phyloP scores from a whole-genome alignment of 23 tunicate species.

The Halocynthia aurantium region DNA sequence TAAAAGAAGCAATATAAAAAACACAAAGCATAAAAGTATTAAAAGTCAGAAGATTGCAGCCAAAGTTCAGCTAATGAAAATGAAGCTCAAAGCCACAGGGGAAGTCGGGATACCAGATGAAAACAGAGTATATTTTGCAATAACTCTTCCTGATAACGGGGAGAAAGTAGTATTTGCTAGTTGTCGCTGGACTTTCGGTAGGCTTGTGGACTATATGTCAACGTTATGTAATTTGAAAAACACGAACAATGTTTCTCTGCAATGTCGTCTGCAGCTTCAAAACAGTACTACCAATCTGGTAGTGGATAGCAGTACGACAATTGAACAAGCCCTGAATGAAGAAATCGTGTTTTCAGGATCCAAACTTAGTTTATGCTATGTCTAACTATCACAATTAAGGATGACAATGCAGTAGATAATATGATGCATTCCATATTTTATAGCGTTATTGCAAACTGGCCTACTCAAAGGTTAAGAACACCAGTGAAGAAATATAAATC shows the following conservation, averaged over 20 bases:
- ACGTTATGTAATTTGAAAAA: slow-evolving; percentile 20
- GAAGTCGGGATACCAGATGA: slow-evolving; percentile 25
- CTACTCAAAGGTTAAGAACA: too few relatives aligned
- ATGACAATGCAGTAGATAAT: too few relatives aligned
- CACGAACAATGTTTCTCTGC: slow-evolving; percentile 22
- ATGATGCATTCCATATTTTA: too few relatives aligned
- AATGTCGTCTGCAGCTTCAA: not conserved
- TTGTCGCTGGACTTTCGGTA: slow-evolving; percentile 58
- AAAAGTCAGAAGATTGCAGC: slow-evolving; percentile 59
- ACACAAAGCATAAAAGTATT: slow-evolving; percentile 16
- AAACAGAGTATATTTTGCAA: slow-evolving; percentile 36
- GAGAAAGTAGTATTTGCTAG: slow-evolving; percentile 25
- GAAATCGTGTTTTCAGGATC: slow-evolving; percentile 20
- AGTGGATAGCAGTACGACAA: not conserved
- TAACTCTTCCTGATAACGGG: slow-evolving; percentile 4
- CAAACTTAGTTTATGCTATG: too few relatives aligned
- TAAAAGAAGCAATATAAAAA: not conserved
- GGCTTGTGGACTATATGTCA: slow-evolving; percentile 28
- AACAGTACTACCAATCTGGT: not conserved
- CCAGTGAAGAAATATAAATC: too few relatives aligned
- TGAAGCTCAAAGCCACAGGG: slow-evolving; percentile 50
- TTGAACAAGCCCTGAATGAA: not conserved
- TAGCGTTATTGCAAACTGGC: too few relatives aligned
- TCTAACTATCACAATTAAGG: too few relatives aligned
- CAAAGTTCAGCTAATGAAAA: slow-evolving; percentile 70